phyloP scores from a whole-genome alignment of 1,140 invertebrate genomes.

The Ceratosolen fusciceps region DNA sequence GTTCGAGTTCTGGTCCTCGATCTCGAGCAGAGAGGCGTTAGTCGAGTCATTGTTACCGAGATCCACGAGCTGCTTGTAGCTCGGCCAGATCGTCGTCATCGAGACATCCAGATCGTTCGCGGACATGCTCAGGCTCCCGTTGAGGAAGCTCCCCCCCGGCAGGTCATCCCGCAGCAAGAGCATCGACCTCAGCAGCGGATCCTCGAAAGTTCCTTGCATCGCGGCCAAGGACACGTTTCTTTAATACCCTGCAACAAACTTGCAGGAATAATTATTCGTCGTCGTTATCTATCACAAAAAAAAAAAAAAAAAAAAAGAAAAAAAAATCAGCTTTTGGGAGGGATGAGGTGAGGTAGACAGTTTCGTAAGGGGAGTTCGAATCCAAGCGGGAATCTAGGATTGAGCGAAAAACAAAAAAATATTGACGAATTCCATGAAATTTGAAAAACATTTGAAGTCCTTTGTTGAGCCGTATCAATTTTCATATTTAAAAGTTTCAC shows the following conservation, averaged over 20 bases:
- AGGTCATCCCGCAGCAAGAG: background rate
- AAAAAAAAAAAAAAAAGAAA: no score
- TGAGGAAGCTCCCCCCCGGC: background rate
- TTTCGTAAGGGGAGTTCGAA: no score
- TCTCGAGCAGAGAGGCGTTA: background rate
- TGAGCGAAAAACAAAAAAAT: no score
- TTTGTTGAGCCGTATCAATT: background rate
- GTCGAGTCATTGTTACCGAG: background rate
- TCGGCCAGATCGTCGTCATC: constrained; percentile 4
- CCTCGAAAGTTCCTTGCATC: background rate
- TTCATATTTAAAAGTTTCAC: background rate
- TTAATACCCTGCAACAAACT: no score
- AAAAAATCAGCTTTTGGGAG: no score
- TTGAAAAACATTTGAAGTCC: background rate
- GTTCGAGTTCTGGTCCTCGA: constrained; percentile 53
- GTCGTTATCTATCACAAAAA: no score
- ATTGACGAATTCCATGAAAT: background rate
- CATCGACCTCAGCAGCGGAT: background rate
- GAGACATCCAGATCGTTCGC: background rate
- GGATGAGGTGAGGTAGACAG: no score
- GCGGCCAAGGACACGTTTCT: background rate
- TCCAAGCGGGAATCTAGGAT: background rate
- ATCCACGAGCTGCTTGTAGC: background rate
- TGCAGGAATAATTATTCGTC: no score
- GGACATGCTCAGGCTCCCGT: background rate